A percentile compares a stretch with the other conserved stretches of the same genome.
These are phyloP conservation scores for Hirtodrosophila histrioides DNA, from an alignment of 2,888 invertebrate genomes.

Conservation along the genomic window DNA sequence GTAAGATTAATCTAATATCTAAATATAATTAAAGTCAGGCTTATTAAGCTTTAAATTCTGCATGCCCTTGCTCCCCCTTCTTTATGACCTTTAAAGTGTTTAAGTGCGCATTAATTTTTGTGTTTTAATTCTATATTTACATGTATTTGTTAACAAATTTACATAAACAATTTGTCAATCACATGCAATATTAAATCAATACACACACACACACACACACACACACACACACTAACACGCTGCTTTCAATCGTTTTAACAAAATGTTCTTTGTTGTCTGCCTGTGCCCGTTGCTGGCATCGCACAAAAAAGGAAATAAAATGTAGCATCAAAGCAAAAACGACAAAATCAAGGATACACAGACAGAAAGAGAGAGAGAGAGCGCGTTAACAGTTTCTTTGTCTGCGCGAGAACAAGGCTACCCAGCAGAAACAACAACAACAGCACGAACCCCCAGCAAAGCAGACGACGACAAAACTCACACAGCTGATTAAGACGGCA, in stretches of 20 bases:
- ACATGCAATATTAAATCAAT: too few relatives aligned
- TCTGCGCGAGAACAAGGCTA: constrained; percentile 29
- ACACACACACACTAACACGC: neutral
- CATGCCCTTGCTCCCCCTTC: too few relatives aligned
- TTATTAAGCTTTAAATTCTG: too few relatives aligned
- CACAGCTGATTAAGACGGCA: constrained; percentile 63
- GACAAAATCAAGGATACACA: constrained; percentile 67
- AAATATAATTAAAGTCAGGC: too few relatives aligned
- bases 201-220: too few relatives aligned
- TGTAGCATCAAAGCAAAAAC: constrained; percentile 33
- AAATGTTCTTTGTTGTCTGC: constrained; percentile 60
- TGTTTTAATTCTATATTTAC: neutral
- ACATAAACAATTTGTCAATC: constrained; percentile 34
- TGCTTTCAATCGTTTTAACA: constrained; percentile 15
- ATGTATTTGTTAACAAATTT: too few relatives aligned
- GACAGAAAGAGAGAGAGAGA: constrained; percentile 24
- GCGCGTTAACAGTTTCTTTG: constrained; percentile 59
- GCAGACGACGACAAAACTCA: constrained; percentile 21
- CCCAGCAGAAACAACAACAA: neutral
- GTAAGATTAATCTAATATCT: too few relatives aligned
- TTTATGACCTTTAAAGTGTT: too few relatives aligned
- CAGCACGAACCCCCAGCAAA: constrained; percentile 18
- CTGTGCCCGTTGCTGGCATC: constrained; percentile 5
- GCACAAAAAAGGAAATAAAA: constrained; percentile 61
- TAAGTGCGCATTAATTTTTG: constrained; percentile 4